These are phyloP conservation scores for Littorina saxatilis DNA, from an alignment of 1,140 invertebrate genomes.

Conservation along the genomic window DNA sequence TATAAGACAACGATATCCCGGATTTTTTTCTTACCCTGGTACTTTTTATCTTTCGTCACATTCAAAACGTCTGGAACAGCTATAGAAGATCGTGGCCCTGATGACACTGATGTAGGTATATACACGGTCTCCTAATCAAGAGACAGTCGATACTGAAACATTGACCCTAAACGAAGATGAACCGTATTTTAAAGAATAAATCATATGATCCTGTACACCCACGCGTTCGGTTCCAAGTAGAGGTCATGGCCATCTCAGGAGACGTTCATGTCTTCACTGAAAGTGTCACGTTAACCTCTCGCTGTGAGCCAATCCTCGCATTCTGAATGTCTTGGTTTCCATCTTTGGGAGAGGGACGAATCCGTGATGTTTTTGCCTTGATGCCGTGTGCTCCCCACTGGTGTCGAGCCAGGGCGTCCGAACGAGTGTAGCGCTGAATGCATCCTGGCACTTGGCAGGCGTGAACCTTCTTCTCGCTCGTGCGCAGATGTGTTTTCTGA, in stretches of 20 bases:
- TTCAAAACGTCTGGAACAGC: no score
- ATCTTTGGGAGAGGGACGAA: constrained; percentile 1
- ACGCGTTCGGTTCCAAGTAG: background rate
- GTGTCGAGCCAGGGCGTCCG: constrained; percentile 65
- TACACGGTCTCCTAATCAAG: no score
- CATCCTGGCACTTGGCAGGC: constrained; percentile 54
- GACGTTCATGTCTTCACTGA: background rate
- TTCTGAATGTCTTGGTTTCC: background rate
- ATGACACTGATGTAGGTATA: no score
- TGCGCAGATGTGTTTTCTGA: constrained; percentile 52
- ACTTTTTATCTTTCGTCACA: no score
- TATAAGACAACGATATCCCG: no score
- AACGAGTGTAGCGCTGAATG: constrained; percentile 61
- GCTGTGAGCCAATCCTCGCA: background rate
- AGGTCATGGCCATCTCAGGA: background rate
- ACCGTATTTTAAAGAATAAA: background rate
- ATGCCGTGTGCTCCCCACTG: constrained; percentile 57
- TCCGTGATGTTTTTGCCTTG: constrained; percentile 39
- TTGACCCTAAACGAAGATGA: background rate
- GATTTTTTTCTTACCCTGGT: no score
- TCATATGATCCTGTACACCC: background rate
- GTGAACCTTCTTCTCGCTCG: constrained; percentile 61
- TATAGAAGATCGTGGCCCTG: no score
- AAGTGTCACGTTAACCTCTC: background rate
- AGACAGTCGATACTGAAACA: no score